Conservation (phyloP, 2,113 vertebrate species). For the Poecile atricapillus region DNA sequence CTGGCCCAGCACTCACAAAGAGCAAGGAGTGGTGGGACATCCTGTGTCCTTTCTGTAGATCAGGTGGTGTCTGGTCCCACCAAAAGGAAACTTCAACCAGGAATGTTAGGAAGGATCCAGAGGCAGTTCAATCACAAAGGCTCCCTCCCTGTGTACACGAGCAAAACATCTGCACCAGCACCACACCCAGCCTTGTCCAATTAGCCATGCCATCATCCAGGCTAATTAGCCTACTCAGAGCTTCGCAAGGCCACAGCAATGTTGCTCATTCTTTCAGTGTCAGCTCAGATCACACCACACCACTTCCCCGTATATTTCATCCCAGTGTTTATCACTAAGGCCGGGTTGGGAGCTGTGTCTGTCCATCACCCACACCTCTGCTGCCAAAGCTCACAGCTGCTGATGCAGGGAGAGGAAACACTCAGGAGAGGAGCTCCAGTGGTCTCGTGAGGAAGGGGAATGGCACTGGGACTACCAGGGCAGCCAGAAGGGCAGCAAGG, state of each 20-base stretch:
- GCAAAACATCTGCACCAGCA: neutral
- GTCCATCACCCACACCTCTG: neutral
- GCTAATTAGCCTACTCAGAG: neutral
- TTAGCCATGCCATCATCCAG: neutral
- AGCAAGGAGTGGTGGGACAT: neutral
- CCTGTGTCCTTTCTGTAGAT: neutral
- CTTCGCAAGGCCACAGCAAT: neutral
- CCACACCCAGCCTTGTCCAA: neutral
- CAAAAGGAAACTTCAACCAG: neutral
- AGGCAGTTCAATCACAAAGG: neutral
- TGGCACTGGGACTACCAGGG: neutral
- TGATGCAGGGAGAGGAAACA: neutral
- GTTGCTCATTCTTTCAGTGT: neutral
- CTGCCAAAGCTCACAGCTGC: neutral
- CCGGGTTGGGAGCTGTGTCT: neutral
- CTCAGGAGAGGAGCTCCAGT: neutral
- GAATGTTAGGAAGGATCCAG: neutral
- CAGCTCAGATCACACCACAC: neutral
- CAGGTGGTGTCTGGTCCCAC: neutral
- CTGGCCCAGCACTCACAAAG: neutral
- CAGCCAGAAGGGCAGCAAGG: neutral
- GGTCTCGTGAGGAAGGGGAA: neutral
- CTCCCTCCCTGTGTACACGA: neutral
- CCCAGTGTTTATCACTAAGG: neutral
- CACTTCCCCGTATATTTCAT: neutral